Percentiles rank a stretch among this genome's conserved stretches.
Conservation (phyloP, 2,888 invertebrate species). For the Macropis europaea region DNA sequence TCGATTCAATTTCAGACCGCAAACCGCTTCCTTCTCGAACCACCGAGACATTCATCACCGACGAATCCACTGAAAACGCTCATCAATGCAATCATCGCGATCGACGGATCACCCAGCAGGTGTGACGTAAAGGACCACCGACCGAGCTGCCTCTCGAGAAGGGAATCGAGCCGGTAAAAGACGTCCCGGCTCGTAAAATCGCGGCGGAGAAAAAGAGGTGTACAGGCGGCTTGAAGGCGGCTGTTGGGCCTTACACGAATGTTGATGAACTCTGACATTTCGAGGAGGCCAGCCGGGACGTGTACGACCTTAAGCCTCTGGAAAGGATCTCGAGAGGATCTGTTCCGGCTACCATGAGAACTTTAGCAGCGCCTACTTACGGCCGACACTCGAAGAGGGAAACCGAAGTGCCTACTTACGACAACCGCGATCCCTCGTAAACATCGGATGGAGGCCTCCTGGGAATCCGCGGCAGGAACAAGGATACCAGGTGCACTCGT, state of each 20-base stretch:
- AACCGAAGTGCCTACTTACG: constrained; percentile 62
- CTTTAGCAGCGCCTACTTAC: constrained; percentile 35
- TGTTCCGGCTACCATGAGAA: constrained; percentile 58
- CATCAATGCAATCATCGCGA: constrained; percentile 19
- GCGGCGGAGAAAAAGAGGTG: background rate
- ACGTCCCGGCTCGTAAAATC: constrained; percentile 4
- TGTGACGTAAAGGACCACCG: constrained; percentile 31
- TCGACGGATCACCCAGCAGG: constrained; percentile 38
- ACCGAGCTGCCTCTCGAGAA: constrained; percentile 14
- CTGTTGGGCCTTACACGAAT: constrained; percentile 52
- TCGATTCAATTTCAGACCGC: background rate
- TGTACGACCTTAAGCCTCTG: constrained; percentile 39
- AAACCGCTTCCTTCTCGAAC: background rate
- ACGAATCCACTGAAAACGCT: background rate
- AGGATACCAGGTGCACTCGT: constrained; percentile 63
- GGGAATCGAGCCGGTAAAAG: background rate
- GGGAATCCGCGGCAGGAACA: constrained; percentile 63
- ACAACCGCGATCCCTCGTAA: constrained; percentile 64
- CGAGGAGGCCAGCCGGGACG: constrained; percentile 19
- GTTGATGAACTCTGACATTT: constrained; percentile 56
- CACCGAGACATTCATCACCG: constrained; percentile 16
- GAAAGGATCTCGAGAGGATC: constrained; percentile 44
- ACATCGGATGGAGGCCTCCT: constrained; percentile 62
- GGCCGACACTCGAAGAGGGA: constrained; percentile 10
- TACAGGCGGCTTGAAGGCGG: background rate